phyloP scores from a whole-genome alignment of 1,140 invertebrate species.

The Caenorhabditis brenneri region DNA sequence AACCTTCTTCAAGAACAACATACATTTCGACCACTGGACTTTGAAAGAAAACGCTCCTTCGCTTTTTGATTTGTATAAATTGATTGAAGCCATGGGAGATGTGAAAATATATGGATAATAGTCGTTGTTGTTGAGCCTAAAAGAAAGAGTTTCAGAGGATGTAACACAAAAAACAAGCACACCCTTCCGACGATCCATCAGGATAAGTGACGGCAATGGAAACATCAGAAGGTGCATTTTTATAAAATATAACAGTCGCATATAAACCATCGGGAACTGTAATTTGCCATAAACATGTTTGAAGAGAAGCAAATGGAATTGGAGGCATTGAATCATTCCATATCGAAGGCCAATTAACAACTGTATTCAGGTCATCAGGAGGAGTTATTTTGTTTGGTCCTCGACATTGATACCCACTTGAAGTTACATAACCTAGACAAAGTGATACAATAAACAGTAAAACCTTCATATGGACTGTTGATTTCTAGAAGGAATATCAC shows the following conservation, averaged over 20 bases:
- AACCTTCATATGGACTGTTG: neutral
- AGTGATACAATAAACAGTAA: neutral
- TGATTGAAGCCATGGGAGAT: neutral
- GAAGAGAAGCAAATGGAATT: neutral
- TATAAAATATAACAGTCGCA: neutral
- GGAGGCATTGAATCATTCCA: conserved; percentile 23
- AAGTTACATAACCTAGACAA: neutral
- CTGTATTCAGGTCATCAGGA: neutral
- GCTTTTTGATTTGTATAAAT: neutral
- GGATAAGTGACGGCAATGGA: neutral
- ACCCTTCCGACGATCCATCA: neutral
- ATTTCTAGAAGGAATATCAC: neutral
- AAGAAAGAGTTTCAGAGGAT: neutral
- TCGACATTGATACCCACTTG: neutral
- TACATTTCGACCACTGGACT: neutral
- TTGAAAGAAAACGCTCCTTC: neutral
- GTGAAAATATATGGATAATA: neutral
- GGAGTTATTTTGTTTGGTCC: neutral
- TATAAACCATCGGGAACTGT: neutral
- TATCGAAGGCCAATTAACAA: neutral
- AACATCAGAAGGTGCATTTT: neutral
- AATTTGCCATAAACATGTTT: neutral
- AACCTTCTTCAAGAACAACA: neutral
- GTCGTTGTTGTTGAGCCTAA: neutral
- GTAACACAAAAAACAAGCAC: neutral